Evolutionary conservation across 1,140 invertebrate species (phyloP), one percentile per base, ranked within the genome.

Genomic region (Episyrphus balteatus): DNA sequence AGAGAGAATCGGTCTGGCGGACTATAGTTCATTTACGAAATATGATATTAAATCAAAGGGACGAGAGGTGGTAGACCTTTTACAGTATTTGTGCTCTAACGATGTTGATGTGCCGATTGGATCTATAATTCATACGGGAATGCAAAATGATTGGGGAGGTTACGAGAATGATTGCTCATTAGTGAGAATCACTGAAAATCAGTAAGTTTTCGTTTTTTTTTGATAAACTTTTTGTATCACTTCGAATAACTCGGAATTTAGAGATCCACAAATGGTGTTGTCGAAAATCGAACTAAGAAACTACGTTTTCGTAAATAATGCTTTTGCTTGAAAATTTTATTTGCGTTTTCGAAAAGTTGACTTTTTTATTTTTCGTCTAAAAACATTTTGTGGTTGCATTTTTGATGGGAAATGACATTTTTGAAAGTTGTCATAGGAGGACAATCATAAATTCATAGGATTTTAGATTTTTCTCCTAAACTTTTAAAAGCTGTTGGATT

Each of bases 141-240:
- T 99, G 93, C 94, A 98, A 70, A 98, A 98, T 71, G 72, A 81
- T 55, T 73, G 77, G 11, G 96, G 96, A 13, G 96, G 96, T 14
- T 98, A 98, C 70, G 94, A 98, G 73, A 98, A 98, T 68, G 96
- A 99, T 72, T 98, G 93, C 70, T 96, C 90, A 55, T 71, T 99
- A 41, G 89, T 89, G 3, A 74, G 94, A 47, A 77, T 97, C 21
- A 78, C 86, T 1, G 78, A 86, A 45, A 91, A 94, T 70, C 84
- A 90, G 92, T 97, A 73, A 78, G 81, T 75, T 38, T 3, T 19
- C 6, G 11, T 47, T 47, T 7, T 44, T 37, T 45, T 46, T 47
- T 50, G 15, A 39, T 30, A 36, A 39, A 39, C 11, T 37, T 36
- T 21, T 36, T 34, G 13, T 21, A 37, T 5, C 21, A 26, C 8